phyloP scores from a whole-genome alignment of 1,140 invertebrate genomes.

The Drosophila santomea region DNA sequence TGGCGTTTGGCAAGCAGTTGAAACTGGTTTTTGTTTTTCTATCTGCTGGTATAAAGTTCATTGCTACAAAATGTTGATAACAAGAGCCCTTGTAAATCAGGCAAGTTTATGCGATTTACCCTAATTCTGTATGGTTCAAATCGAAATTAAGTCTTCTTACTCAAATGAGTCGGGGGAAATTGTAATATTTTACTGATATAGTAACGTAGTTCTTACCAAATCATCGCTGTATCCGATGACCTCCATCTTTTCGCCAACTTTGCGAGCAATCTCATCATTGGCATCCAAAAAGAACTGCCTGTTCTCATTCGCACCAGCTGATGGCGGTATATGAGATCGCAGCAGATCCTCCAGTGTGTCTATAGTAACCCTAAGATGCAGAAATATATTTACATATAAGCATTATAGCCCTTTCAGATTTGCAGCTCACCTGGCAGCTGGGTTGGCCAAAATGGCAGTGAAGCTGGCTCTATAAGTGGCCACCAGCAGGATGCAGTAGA shows the following conservation, averaged over 20 bases:
- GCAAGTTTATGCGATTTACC: not conserved
- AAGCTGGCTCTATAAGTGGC: conserved; percentile 92
- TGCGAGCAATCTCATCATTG: conserved; percentile 87
- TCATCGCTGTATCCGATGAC: conserved; percentile 86
- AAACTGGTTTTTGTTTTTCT: conserved; percentile 32
- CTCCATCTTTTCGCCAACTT: conserved; percentile 89
- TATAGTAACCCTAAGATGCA: conserved; percentile 88
- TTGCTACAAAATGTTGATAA: conserved; percentile 39
- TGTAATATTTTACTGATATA: too few relatives aligned
- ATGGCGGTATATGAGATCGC: conserved; percentile 87
- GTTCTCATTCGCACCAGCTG: conserved; percentile 89
- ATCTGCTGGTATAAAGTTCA: conserved; percentile 43
- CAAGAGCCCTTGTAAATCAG: conserved; percentile 1
- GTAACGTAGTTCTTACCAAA: conserved; percentile 83
- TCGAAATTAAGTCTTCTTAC: not conserved
- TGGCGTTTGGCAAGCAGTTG: conserved; percentile 1
- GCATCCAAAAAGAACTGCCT: conserved; percentile 89
- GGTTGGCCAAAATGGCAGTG: conserved; percentile 92
- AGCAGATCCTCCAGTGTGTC: conserved; percentile 90
- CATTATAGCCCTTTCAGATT: too few relatives aligned
- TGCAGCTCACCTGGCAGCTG: conserved; percentile 87
- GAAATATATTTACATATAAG: too few relatives aligned
- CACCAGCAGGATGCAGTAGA: conserved; percentile 91
- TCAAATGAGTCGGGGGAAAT: too few relatives aligned
- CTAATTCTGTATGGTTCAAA: too few relatives aligned